Base-by-base conservation (phyloP, 2,797 vertebrate species). In the Helarctos malayanus region DNA sequence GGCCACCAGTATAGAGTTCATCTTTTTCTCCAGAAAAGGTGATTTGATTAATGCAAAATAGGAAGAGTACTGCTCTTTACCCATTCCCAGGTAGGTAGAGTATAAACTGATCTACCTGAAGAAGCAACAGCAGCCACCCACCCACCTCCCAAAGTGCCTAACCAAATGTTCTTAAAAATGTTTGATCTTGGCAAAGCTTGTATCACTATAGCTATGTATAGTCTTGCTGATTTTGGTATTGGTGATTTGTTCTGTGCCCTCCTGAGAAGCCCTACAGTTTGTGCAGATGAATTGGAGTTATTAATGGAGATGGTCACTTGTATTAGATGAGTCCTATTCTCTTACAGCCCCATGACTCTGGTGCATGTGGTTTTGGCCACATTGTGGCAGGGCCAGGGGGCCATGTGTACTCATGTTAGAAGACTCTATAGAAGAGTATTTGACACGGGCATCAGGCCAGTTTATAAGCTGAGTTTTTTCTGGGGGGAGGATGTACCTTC, bases 201-300 rank as follows among this genome's bases (percentile, higher is more conserved):
- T 65, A 32, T 63, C 7, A 54, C 27, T 85, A n/a, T 78, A 83
- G 82, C 23, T 21, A 7, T 45, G 5, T 68, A 57, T 76, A 69
- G 47, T 35, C 54, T 95, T 87, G 35, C 25, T 87, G 73, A 75
- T 49, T 47, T 23, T 38, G 7, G 7, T 82, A 19, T 56, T 83
- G 16, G 69, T 94, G 45, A 94, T 91, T 97, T 97, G 14, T 84
- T 88, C 45, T 83, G 21, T 85, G 27, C 47, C 79, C 11, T 59
- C 95, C 75, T 76, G 68, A 92, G 61, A 84, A 95, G 15, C 14
- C 7, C 19, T 75, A 57, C 7, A 47, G 21, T 94, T 93, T 93
- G 9, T 85, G n/a, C 94, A 82, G 57, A 88, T 63, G 69, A 90
- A 93, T 94, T 89, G 69, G 63, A 89, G 12, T 96, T 92, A 79